Base-by-base conservation (phyloP, 2,888 invertebrate genomes). In the Rhaphigaster nebulosa region DNA sequence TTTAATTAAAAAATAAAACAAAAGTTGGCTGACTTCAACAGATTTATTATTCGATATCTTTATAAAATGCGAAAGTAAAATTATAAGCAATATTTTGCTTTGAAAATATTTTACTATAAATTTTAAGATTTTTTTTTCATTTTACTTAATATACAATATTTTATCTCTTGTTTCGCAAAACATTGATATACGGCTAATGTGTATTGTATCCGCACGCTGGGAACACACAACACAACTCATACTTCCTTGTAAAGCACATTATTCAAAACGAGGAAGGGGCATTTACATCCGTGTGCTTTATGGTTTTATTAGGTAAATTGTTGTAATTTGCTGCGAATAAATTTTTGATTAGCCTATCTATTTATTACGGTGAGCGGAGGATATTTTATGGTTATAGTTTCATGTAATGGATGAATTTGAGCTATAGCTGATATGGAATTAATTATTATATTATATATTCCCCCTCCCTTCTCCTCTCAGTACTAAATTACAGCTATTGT, bases 241-340 rank as follows among this genome's bases (percentile, higher is more conserved):
- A 10, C 70, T 76, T 38, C 70, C 70, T 23, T 76, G 38, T 76
- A 38, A 38, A 38, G 70, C 70, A 38, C 70, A 76, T 76, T 76
- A 76, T 76, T 76, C 70, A 38, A 76, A 76, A 38, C 34, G 34
- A 23, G 70, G 38, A 76, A 34, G 34, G 34, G 34, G 18, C 70
- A 76, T 76, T 76, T 76, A 76, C 70, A 76, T 76, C 2, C 70
- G 6, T 23, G 38, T 76, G 70, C 70, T 76, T 76, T 76, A 76
- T 76, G 70, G 70, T 38, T 76, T 76, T 76, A 76, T 76, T 76
- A 76, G 70, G 70, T 76, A 76, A 76, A 76, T 76, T 38, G 70
- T 76, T 76, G 20, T 76, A 76, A 76, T 76, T 76, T 38, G 34
- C 70, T 76, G 34, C 34, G 70, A 76, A 76, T 76, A 76, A 76